phyloP scores from a whole-genome alignment of 1,140 invertebrate species.

The Octopus bimaculoides region DNA sequence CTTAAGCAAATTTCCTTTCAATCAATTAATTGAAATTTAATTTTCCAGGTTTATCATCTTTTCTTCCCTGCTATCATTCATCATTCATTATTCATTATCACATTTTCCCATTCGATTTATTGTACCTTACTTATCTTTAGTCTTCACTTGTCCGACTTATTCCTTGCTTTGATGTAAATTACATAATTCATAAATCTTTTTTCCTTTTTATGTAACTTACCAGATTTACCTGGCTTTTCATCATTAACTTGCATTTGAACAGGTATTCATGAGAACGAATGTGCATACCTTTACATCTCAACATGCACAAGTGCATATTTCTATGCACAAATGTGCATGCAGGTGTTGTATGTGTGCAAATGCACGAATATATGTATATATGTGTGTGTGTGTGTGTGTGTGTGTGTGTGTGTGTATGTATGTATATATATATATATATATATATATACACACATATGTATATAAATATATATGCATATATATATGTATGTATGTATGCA shows the following conservation, averaged over 20 bases:
- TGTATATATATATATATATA: neutral
- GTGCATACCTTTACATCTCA: neutral
- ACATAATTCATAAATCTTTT: no score
- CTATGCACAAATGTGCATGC: neutral
- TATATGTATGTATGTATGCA: neutral
- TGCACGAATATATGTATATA: neutral
- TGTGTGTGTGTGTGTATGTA: neutral
- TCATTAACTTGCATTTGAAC: neutral
- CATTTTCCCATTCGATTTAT: no score
- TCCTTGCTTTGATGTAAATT: no score
- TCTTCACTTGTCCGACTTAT: no score
- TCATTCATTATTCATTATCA: no score
- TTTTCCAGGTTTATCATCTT: no score
- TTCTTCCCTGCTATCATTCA: no score
- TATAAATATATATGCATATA: neutral
- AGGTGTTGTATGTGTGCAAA: neutral
- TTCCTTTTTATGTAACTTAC: no score
- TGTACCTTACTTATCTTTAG: no score
- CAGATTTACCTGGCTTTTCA: no score
- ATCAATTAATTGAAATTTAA: no score
- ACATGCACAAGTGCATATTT: neutral
- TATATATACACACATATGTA: neutral
- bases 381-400: neutral
- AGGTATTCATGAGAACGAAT: neutral
- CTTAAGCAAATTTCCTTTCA: no score